These are phyloP conservation scores for Augiades crinisus DNA, from an alignment of 2,888 invertebrate genomes.

Conservation along the genomic window DNA sequence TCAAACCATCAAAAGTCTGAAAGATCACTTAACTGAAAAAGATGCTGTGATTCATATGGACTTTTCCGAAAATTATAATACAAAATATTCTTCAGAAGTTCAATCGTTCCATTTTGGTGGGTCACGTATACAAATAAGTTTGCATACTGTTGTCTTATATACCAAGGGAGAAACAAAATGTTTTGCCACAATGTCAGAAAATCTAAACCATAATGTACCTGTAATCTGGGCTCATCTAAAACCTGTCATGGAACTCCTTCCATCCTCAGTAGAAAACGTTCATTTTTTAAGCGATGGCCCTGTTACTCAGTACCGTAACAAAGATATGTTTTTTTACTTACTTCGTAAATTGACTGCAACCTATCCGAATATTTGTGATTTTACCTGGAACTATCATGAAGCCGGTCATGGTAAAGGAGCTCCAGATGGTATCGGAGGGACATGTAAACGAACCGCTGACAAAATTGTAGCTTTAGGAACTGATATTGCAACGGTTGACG, in stretches of 20 bases:
- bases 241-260: slow-evolving; percentile 30
- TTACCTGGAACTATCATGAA: slow-evolving; percentile 36
- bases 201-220: slow-evolving; percentile 15
- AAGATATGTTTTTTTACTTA: slow-evolving; percentile 32
- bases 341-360: not conserved
- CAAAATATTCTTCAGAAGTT: slow-evolving; percentile 30
- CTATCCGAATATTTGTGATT: slow-evolving; percentile 29
- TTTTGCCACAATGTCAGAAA: not conserved
- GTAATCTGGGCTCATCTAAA: slow-evolving; percentile 34
- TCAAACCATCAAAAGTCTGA: slow-evolving; percentile 28
- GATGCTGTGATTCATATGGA: slow-evolving; percentile 32
- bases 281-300: slow-evolving; percentile 35
- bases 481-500: too few relatives aligned
- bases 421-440: slow-evolving; percentile 33
- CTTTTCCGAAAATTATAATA: slow-evolving; percentile 29
- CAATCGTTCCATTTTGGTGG: slow-evolving; percentile 31
- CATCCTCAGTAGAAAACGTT: slow-evolving; percentile 29
- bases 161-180: slow-evolving; percentile 22
- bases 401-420: slow-evolving; percentile 35
- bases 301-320: slow-evolving; percentile 36
- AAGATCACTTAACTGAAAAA: slow-evolving; percentile 29
- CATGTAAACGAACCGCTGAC: too few relatives aligned
- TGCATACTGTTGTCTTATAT: slow-evolving; percentile 32
- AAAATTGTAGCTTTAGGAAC: too few relatives aligned
- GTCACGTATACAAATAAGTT: slow-evolving; percentile 28